A percentile compares a stretch with the other conserved stretches of the same genome.
phyloP scores from a whole-genome alignment of 2,888 invertebrate genomes.

The Fabriciana adippe region DNA sequence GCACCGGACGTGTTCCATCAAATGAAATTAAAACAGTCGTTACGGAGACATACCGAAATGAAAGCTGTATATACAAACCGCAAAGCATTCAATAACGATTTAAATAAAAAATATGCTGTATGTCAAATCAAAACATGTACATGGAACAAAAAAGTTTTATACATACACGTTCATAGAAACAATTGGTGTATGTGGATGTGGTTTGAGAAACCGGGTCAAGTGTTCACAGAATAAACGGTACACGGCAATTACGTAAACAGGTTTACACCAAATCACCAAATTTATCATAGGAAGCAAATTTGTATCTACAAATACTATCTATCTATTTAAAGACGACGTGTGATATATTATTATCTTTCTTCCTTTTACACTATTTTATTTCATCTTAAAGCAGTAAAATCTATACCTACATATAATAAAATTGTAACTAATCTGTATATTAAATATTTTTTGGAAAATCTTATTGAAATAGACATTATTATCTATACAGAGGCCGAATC shows the following conservation, averaged over 20 bases:
- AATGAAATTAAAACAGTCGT: constrained; percentile 21
- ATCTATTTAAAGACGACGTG: neutral
- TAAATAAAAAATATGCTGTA: neutral
- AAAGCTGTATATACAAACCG: constrained; percentile 9
- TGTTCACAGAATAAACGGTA: constrained; percentile 56
- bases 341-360: too few relatives aligned
- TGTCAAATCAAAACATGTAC: constrained; percentile 7
- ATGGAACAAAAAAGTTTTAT: constrained; percentile 18
- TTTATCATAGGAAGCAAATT: constrained; percentile 6
- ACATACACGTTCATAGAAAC: constrained; percentile 40
- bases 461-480: too few relatives aligned
- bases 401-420: too few relatives aligned
- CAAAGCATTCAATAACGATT: constrained; percentile 18
- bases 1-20: constrained; percentile 12
- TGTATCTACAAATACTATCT: constrained; percentile 1
- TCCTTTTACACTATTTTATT: too few relatives aligned
- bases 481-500: too few relatives aligned
- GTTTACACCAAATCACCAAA: constrained; percentile 26
- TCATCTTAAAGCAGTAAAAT: too few relatives aligned
- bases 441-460: too few relatives aligned
- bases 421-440: too few relatives aligned
- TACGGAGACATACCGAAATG: constrained; percentile 18
- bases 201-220: constrained; percentile 52
- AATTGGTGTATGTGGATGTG: constrained; percentile 46
- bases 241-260: constrained; percentile 57